Conservation (phyloP, 2,113 vertebrate genomes). For the Henicopernis longicauda region DNA sequence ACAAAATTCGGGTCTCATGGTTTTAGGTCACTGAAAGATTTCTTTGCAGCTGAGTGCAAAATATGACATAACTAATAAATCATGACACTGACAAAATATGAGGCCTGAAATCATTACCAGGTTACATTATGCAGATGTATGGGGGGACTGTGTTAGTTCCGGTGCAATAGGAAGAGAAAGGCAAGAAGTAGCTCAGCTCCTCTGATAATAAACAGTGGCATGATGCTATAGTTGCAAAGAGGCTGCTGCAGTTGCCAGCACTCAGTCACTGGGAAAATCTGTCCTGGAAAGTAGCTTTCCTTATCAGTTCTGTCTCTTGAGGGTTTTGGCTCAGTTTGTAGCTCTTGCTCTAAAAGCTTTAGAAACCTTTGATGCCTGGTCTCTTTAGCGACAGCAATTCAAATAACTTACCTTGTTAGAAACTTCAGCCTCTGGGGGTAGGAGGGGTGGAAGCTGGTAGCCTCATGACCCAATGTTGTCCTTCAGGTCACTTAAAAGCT, state of each 20-base stretch:
- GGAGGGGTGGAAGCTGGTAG: background rate
- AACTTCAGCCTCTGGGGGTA: background rate
- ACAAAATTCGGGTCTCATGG: background rate
- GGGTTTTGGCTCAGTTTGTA: background rate
- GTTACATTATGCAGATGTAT: background rate
- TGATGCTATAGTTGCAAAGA: background rate
- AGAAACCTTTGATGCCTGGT: background rate
- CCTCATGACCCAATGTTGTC: fast-evolving
- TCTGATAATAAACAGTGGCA: background rate
- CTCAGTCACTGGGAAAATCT: background rate
- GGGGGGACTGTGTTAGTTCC: background rate
- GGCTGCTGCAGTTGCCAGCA: background rate
- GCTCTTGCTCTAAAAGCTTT: background rate
- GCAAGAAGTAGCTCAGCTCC: background rate
- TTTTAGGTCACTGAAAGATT: background rate
- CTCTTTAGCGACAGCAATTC: background rate
- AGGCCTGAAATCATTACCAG: background rate
- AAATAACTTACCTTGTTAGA: background rate
- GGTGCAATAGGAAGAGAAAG: background rate
- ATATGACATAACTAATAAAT: constrained; percentile 2
- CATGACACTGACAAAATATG: background rate
- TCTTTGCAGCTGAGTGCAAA: constrained; percentile 42
- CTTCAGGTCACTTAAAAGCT: background rate
- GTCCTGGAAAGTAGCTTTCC: background rate
- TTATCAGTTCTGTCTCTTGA: background rate